Conservation (phyloP, 2,113 vertebrate species). For the Entomyzon cyanotis region DNA sequence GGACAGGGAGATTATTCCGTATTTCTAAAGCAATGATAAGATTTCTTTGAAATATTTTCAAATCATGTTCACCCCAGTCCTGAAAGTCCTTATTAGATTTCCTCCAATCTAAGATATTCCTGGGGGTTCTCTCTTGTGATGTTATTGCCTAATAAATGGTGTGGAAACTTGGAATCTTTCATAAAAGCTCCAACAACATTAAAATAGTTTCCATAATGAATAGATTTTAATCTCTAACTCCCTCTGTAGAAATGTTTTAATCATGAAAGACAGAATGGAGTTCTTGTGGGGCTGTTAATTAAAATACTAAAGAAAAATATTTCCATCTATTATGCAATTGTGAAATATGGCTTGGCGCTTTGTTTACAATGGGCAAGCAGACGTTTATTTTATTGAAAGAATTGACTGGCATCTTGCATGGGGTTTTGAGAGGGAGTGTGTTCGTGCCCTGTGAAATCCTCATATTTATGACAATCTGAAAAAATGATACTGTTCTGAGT, state of each 20-base stretch:
- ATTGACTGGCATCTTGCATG: not conserved
- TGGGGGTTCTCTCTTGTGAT: conserved; percentile 41
- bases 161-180: conserved; percentile 59
- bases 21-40: not conserved
- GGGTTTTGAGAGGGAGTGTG: not conserved
- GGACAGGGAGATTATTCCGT: not conserved
- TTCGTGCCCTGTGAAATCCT: not conserved
- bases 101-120: conserved; percentile 54
- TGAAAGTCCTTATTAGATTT: conserved; percentile 39
- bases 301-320: conserved; percentile 35
- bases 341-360: not conserved
- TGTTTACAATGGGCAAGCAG: not conserved
- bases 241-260: conserved; percentile 46
- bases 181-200: conserved; percentile 44
- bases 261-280: conserved; percentile 43
- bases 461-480: not conserved
- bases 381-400: not conserved
- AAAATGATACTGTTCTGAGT: not conserved
- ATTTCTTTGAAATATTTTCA: conserved; percentile 1
- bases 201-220: conserved; percentile 57
- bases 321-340: not conserved
- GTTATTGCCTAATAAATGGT: conserved; percentile 64
- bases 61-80: not conserved
- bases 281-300: conserved; percentile 3
- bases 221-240: conserved; percentile 51